Percentiles rank a stretch among this genome's conserved stretches.
Evolutionary conservation across 1,140 invertebrate species (phyloP).

Genomic region (Bombus pyrosoma): DNA sequence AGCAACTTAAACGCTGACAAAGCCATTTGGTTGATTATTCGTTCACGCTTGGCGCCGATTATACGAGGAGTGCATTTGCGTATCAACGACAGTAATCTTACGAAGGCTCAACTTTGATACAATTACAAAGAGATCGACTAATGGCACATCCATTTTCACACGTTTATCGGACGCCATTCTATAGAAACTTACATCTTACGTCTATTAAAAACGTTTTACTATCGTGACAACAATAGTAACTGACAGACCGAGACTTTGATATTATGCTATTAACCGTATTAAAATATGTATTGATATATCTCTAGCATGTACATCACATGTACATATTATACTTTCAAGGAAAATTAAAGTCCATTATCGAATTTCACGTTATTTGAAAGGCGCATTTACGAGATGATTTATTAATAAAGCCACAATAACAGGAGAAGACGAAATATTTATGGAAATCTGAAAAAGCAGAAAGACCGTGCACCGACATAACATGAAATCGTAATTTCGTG

Average conservation of each 20-base stretch:
- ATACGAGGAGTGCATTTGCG: constrained; percentile 52
- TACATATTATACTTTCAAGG: neutral
- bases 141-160: constrained; percentile 1
- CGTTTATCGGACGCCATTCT: neutral
- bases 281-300: neutral
- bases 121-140: constrained; percentile 45
- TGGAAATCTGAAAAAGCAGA: neutral
- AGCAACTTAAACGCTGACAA: constrained; percentile 38
- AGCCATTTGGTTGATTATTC: constrained; percentile 45
- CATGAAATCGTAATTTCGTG: neutral
- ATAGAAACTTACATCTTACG: neutral
- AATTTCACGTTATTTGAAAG: neutral
- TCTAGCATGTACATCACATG: no score
- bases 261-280: no score
- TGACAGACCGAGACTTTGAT: neutral
- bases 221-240: neutral
- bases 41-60: constrained; percentile 27
- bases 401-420: no score
- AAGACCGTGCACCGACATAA: neutral
- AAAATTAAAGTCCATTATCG: neutral
- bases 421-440: neutral
- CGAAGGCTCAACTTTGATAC: constrained; percentile 11
- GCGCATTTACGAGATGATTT: neutral
- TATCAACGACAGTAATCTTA: constrained; percentile 55
- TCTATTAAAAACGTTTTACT: neutral